Evolutionary conservation across 1,140 invertebrate species (phyloP), one percentile per base, ranked within the genome.

Genomic region (Drosophila parabipectinata): DNA sequence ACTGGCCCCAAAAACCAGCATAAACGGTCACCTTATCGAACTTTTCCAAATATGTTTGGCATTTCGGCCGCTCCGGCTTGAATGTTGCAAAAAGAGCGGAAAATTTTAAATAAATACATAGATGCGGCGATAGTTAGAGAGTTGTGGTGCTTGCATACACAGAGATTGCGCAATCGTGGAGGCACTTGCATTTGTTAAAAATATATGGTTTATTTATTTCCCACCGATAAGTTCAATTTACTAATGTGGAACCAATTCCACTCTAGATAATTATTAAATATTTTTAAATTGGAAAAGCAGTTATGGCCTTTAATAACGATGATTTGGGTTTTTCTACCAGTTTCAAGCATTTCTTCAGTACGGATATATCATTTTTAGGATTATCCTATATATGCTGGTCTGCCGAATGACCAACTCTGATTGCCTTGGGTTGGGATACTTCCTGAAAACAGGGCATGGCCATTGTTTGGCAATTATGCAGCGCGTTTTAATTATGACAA

Each of bases 381-480:
- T 37, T 37, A 37, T n/a, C 0, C 12, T 4, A 59, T 47, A 51
- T 64, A 21, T 21, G 21, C 21, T 21, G 62, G 66, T 75, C 50
- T 64, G 45, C 47, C 71, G 34, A 59, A 44, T 83, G 56, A 66
- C 68, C 55, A 83, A 44, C 57, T 71, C 37, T 62, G 80, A 68
- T 83, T 72, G 61, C 61, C 37, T 21, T 55, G 63, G 45, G 18
- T 50, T 39, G 14, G 63, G 34, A 45, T 26, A 14, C 37, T 10
- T 10, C n/a, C 10, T 15, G 18, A 9, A 21, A 55, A 50, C 34
- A 34, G 44, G 54, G 41, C 48, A 52, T 45, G 48, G 21, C 63
- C 79, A 78, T 87, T 87, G 83, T 85, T 87, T 85, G 82, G 82
- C 82, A 85, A 85, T 85, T 85, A 85, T 82, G 82, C 79, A 82